phyloP scores from a whole-genome alignment of 2,113 vertebrate species.

The Nesospiza acunhae region DNA sequence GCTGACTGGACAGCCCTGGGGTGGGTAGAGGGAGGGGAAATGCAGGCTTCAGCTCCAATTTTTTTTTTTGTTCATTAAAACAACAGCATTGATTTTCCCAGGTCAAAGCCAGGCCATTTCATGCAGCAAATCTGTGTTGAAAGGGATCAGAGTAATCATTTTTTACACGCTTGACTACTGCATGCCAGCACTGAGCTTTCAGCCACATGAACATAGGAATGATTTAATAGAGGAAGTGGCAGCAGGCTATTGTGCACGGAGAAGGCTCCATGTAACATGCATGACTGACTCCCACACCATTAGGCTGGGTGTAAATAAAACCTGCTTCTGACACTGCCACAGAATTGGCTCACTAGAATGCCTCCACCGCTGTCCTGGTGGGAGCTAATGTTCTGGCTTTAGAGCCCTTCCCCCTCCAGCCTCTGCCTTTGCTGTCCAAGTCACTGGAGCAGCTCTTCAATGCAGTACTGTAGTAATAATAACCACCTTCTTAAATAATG shows the following conservation, averaged over 20 bases:
- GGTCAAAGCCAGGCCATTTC: conserved; percentile 65
- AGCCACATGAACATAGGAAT: conserved; percentile 49
- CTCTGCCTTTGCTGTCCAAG: background rate
- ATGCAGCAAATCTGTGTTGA: conserved; percentile 52
- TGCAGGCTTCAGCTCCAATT: background rate
- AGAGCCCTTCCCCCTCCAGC: background rate
- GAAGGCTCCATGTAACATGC: conserved; percentile 61
- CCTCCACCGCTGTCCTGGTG: conserved; percentile 2
- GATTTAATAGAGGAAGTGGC: conserved; percentile 66
- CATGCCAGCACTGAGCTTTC: conserved; percentile 37
- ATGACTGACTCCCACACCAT: conserved; percentile 58
- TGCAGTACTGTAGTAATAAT: background rate
- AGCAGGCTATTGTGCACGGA: conserved; percentile 54
- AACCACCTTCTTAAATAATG: background rate
- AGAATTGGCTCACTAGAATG: conserved; percentile 36
- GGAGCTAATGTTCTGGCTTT: background rate
- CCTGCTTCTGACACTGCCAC: conserved; percentile 16
- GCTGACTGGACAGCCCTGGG: background rate
- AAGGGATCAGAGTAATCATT: conserved; percentile 68
- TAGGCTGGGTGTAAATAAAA: conserved; percentile 61
- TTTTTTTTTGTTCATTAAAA: conserved; percentile 59
- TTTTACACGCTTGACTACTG: conserved; percentile 60
- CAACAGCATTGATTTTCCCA: conserved; percentile 64
- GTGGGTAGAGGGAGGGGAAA: background rate
- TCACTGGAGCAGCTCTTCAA: background rate